Evolutionary conservation across 2,888 invertebrate species (phyloP).

Genomic region (Mythimna lalbum): DNA sequence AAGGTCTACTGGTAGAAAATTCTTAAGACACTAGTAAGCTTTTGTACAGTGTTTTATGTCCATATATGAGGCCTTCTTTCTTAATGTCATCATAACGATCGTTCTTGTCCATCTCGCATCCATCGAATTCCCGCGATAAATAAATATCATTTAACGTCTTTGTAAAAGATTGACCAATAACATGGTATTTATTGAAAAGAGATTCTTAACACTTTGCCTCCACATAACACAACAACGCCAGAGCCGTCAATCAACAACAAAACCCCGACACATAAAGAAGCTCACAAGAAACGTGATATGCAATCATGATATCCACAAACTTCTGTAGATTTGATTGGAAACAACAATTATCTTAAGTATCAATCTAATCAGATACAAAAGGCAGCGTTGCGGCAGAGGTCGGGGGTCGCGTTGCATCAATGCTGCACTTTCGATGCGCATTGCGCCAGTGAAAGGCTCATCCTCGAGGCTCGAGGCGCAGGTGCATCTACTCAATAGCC

Average conservation of each 20-base stretch:
- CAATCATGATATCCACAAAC: slow-evolving; percentile 52
- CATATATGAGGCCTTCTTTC: too few species aligned
- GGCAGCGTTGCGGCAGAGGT: slow-evolving; percentile 72
- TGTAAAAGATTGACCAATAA: background rate
- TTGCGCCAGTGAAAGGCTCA: slow-evolving; percentile 87
- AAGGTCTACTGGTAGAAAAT: too few species aligned
- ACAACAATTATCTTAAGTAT: slow-evolving; percentile 61
- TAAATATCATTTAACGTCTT: background rate
- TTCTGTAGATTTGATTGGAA: slow-evolving; percentile 61
- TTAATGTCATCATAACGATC: too few species aligned
- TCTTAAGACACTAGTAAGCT: too few species aligned
- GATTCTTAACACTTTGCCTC: background rate
- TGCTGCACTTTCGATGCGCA: slow-evolving; percentile 87
- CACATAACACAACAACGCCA: slow-evolving; percentile 18
- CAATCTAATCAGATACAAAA: slow-evolving; percentile 68
- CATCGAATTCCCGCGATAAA: too few species aligned
- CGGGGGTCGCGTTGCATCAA: slow-evolving; percentile 85
- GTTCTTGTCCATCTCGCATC: too few species aligned
- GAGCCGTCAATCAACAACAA: slow-evolving; percentile 38
- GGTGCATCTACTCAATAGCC: slow-evolving; percentile 74
- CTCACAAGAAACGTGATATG: slow-evolving; percentile 47
- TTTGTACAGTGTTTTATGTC: too few species aligned
- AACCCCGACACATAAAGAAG: slow-evolving; percentile 30
- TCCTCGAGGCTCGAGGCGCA: slow-evolving; percentile 70
- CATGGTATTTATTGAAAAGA: slow-evolving; percentile 1